Base-by-base conservation (phyloP, 2,888 invertebrate genomes). In the Leptura quadrifasciata region DNA sequence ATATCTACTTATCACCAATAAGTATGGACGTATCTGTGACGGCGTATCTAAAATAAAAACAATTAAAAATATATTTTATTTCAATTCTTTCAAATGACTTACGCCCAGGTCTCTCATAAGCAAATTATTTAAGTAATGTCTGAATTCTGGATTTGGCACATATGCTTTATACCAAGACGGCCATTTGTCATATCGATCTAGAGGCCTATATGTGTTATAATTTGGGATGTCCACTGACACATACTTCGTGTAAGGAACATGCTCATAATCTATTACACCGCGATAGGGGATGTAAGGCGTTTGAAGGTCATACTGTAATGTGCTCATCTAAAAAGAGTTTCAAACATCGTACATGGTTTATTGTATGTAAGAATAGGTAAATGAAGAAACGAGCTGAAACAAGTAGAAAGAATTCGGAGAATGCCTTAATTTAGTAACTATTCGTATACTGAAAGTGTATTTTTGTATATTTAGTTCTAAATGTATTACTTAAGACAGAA, bases 11-110 rank as follows among this genome's bases (percentile, higher is more conserved):
- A 69, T 52, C 24, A 83, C 83, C 84, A 84, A 58, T 84, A 84
- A 5, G 83, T 84, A 58, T 84, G 84, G 20, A 84, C 79, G n/a
- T 82, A 84, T 73, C 81, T 81, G n/a, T 84, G 79, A 21, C 82
- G 75, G 17, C 78, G 80, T 12, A 83, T 70, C 84, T 83, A 76
- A 79, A 83, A 81, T 65, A 71, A 67, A 72, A 2, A 39, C 35
- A 24, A 15, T 31, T 17, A 12, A 18, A 12, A 31, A 57, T 27
- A 24, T 9, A 10, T 27, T 54, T 15, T 6, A 17, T 18, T 20
- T 0, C 24, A 10, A 4, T 52, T 17, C 9, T 17, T 8, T 3
- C n/a, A n/a, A 3, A 6, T 47, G 10, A 80, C 81, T 83, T 79
- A 84, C 84, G 73, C 82, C 77, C 9, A 82, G 70, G 74, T 84